A percentile compares a stretch with the other conserved stretches of the same genome.
These are phyloP conservation scores for Argentina silus DNA, from an alignment of 2,797 vertebrate genomes.

Conservation along the genomic window DNA sequence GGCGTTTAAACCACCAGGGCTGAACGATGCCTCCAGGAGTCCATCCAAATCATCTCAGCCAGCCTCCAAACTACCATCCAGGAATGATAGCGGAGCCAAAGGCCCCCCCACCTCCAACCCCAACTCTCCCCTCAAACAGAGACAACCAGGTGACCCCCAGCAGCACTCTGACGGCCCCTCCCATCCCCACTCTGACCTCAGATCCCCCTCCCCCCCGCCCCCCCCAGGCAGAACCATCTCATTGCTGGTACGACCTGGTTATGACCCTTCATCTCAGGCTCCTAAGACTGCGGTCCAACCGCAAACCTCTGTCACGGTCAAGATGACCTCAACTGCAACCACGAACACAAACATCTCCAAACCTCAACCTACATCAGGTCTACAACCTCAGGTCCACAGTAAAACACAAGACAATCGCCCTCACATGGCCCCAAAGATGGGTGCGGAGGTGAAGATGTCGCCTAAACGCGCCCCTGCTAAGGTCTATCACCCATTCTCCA, in stretches of 20 bases:
- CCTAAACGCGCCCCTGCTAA: conserved; percentile 69
- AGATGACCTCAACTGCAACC: conserved; percentile 32
- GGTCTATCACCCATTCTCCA: conserved; percentile 57
- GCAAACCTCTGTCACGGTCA: conserved; percentile 61
- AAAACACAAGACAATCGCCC: conserved; percentile 44
- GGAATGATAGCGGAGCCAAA: conserved; percentile 62
- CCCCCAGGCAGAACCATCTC: conserved; percentile 86
- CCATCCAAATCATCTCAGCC: conserved; percentile 68
- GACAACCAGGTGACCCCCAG: conserved; percentile 64
- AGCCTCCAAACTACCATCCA: conserved; percentile 59
- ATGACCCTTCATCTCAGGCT: conserved; percentile 61
- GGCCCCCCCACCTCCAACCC: conserved; percentile 71
- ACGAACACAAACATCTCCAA: conserved; percentile 35
- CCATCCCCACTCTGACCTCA: conserved; percentile 50
- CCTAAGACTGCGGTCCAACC: conserved; percentile 54
- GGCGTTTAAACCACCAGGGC: conserved; percentile 71
- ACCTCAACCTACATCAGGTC: conserved; percentile 51
- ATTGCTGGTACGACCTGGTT: conserved; percentile 76
- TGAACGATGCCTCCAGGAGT: conserved; percentile 63
- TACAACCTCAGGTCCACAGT: conserved; percentile 65
- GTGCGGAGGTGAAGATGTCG: conserved; percentile 46
- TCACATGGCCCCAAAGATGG: conserved; percentile 58
- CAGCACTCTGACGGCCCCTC: conserved; percentile 49
- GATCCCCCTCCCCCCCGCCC: conserved; percentile 76
- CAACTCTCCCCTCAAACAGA: conserved; percentile 74